Percentiles rank a stretch among this genome's conserved stretches.
Evolutionary conservation across 2,797 vertebrate species (phyloP).

Genomic region (Sciurus carolinensis): DNA sequence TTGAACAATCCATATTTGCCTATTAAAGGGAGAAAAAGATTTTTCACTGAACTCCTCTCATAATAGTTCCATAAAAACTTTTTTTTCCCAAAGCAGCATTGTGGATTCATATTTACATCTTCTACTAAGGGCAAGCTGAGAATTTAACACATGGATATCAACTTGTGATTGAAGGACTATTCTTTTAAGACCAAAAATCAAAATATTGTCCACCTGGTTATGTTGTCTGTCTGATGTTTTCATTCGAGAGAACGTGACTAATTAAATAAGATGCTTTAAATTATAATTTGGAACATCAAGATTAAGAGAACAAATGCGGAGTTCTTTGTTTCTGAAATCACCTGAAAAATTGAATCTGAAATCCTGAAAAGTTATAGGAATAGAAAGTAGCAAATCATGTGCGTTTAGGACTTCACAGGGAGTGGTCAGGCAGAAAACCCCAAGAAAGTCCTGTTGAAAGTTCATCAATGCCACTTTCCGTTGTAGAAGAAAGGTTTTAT

Average conservation of each 20-base stretch:
- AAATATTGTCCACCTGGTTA: neutral
- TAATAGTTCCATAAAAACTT: neutral
- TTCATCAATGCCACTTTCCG: neutral
- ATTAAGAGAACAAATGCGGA: neutral
- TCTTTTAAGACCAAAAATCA: neutral
- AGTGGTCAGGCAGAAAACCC: neutral
- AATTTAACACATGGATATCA: neutral
- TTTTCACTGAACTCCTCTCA: neutral
- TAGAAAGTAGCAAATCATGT: neutral
- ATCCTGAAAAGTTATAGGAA: neutral
- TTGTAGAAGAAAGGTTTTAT: neutral
- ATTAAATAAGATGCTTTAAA: conserved; percentile 41
- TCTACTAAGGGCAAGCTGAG: neutral
- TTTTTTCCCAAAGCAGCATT: neutral
- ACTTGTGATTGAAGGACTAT: neutral
- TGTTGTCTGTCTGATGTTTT: neutral
- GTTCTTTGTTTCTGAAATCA: conserved; percentile 30
- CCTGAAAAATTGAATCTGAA: conserved; percentile 26
- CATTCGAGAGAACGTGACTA: neutral
- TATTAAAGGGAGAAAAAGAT: neutral
- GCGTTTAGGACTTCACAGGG: neutral
- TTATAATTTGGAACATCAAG: conserved; percentile 39
- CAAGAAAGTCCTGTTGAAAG: neutral
- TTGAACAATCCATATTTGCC: neutral
- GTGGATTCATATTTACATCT: neutral